phyloP scores from a whole-genome alignment of 1,140 invertebrate species.

The Trissolcus basalis region DNA sequence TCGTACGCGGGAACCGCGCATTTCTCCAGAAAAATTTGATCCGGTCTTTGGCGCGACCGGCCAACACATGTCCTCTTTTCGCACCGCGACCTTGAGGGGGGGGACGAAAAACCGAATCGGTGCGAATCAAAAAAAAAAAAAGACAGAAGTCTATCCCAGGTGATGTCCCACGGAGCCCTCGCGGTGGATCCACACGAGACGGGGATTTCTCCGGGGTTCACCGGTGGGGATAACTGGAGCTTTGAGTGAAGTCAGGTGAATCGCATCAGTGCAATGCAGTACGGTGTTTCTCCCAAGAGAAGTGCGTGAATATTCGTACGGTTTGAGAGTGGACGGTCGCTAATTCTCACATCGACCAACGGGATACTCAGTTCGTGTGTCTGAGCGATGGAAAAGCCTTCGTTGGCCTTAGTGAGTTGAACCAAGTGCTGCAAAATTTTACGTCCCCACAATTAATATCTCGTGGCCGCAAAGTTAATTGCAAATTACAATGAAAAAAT shows the following conservation, averaged over 20 bases:
- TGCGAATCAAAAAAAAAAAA: too few species aligned
- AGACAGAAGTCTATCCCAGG: conserved; percentile 14
- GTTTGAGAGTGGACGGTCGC: conserved; percentile 5
- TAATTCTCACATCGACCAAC: conserved; percentile 6
- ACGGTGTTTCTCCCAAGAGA: conserved; percentile 62
- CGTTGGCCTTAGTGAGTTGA: conserved; percentile 60
- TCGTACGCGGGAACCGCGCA: not conserved
- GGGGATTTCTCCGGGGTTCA: conserved; percentile 44
- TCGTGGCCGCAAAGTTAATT: too few species aligned
- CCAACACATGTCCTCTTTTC: conserved; percentile 8
- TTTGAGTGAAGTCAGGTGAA: conserved; percentile 72
- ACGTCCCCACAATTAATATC: too few species aligned
- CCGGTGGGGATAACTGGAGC: conserved; percentile 72
- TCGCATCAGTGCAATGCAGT: conserved; percentile 68
- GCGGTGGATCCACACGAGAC: conserved; percentile 23
- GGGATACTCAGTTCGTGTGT: conserved; percentile 32
- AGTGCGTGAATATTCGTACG: conserved; percentile 60
- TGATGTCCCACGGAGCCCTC: conserved; percentile 7
- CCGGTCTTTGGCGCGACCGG: not conserved
- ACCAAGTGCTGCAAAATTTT: not conserved
- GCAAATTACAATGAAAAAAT: too few species aligned
- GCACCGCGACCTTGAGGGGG: conserved; percentile 9
- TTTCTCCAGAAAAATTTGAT: conserved; percentile 14
- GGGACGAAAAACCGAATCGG: too few species aligned
- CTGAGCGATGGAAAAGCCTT: conserved; percentile 63